phyloP scores from a whole-genome alignment of 2,888 invertebrate species.

The Oxycera nigricornis region DNA sequence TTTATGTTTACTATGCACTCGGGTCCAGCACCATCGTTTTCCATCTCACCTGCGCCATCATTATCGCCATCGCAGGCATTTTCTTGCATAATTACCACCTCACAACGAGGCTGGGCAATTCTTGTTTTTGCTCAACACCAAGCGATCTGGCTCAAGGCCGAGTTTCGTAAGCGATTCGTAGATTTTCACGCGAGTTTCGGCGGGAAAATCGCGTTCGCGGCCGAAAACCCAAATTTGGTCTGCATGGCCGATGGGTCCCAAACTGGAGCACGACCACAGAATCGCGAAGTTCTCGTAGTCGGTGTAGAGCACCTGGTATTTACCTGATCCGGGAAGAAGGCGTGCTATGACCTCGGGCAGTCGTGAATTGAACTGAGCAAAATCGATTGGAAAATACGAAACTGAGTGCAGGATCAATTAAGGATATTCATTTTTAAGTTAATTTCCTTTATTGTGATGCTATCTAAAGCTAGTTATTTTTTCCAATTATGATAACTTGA shows the following conservation, averaged over 20 bases:
- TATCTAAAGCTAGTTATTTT: no score
- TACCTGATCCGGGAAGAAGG: constrained; percentile 74
- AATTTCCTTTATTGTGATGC: no score
- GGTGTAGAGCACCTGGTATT: constrained; percentile 74
- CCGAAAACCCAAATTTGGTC: constrained; percentile 79
- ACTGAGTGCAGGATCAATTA: no score
- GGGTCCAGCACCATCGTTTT: constrained; percentile 16
- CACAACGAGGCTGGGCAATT: constrained; percentile 65
- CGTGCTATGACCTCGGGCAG: constrained; percentile 72
- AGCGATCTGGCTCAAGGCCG: constrained; percentile 72
- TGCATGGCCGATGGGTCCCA: constrained; percentile 64
- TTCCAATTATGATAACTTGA: no score
- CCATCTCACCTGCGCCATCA: not conserved
- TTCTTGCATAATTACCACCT: constrained; percentile 18
- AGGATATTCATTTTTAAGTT: no score
- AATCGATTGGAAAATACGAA: not conserved
- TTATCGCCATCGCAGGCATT: not conserved
- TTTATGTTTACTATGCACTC: not conserved
- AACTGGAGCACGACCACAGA: constrained; percentile 76
- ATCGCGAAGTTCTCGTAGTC: constrained; percentile 77
- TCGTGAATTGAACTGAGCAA: constrained; percentile 66
- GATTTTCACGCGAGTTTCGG: constrained; percentile 69
- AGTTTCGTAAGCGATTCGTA: constrained; percentile 69
- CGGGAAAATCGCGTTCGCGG: constrained; percentile 70
- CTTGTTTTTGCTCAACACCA: constrained; percentile 73